Evolutionary conservation across 2,888 invertebrate genomes (phyloP).

Genomic region (Dynastes maya): DNA sequence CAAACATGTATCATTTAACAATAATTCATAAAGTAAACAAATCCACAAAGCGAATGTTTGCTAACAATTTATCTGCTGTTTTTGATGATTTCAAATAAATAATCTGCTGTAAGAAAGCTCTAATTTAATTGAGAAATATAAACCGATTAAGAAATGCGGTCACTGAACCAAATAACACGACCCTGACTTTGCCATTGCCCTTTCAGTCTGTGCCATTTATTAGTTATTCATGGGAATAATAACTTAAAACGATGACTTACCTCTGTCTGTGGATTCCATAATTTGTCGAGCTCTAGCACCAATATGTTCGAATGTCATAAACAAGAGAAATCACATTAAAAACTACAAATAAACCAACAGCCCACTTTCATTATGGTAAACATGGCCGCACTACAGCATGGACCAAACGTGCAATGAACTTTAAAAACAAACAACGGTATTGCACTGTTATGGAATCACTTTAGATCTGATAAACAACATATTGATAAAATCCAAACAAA

Average conservation of each 20-base stretch:
- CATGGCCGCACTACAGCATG: slow-evolving; percentile 63
- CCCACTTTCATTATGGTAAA: slow-evolving; percentile 69
- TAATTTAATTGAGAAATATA: slow-evolving; percentile 44
- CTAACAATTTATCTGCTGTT: slow-evolving; percentile 28
- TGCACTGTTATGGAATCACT: slow-evolving; percentile 24
- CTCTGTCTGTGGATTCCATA: slow-evolving; percentile 67
- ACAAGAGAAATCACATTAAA: slow-evolving; percentile 62
- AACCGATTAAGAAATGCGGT: slow-evolving; percentile 70
- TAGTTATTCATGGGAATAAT: slow-evolving; percentile 55
- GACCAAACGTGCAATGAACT: slow-evolving; percentile 44
- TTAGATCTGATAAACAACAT: slow-evolving; percentile 29
- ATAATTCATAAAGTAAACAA: slow-evolving; percentile 13
- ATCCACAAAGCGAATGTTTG: not conserved
- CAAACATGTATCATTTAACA: not conserved
- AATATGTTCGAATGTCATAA: slow-evolving; percentile 56
- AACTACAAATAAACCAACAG: slow-evolving; percentile 65
- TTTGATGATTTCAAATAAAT: slow-evolving; percentile 33
- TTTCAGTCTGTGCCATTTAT: slow-evolving; percentile 69
- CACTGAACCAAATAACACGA: slow-evolving; percentile 76
- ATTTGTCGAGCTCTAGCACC: slow-evolving; percentile 54
- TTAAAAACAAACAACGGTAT: slow-evolving; percentile 42
- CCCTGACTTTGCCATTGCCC: slow-evolving; percentile 78
- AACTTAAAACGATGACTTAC: slow-evolving; percentile 63
- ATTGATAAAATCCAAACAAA: slow-evolving; percentile 33
- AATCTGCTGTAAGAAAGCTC: slow-evolving; percentile 26